Evolutionary conservation across 2,797 vertebrate genomes (phyloP).

Genomic region (Pempheris klunzingeri): DNA sequence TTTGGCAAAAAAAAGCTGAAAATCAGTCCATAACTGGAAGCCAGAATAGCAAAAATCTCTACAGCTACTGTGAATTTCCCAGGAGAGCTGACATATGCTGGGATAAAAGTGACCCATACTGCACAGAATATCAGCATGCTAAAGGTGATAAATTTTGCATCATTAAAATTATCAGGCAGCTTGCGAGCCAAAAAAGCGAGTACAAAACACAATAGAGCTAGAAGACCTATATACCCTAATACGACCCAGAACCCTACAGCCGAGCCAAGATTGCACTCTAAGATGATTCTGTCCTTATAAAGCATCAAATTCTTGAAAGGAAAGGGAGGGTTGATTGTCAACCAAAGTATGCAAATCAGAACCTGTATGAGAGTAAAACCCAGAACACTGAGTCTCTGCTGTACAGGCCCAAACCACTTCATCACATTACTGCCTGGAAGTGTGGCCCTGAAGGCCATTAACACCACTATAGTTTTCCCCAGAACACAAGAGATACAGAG

Average conservation of each 20-base stretch:
- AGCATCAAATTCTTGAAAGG: conserved; percentile 72
- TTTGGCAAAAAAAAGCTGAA: conserved; percentile 84
- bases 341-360: conserved; percentile 80
- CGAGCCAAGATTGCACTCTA: conserved; percentile 79
- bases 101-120: conserved; percentile 84
- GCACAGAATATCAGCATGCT: conserved; percentile 86
- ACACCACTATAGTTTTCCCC: conserved; percentile 84
- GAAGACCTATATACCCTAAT: conserved; percentile 80
- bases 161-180: conserved; percentile 83
- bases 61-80: conserved; percentile 84
- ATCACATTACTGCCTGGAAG: conserved; percentile 82
- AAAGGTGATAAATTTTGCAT: conserved; percentile 84
- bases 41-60: conserved; percentile 84
- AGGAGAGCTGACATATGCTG: conserved; percentile 84
- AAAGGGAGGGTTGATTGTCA: conserved; percentile 78
- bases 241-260: conserved; percentile 79
- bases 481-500: conserved; percentile 85
- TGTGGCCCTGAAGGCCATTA: conserved; percentile 83
- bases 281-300: conserved; percentile 78
- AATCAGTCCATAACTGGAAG: conserved; percentile 81
- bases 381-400: conserved; percentile 82
- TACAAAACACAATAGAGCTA: conserved; percentile 77
- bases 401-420: conserved; percentile 84
- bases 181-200: conserved; percentile 82
- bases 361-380: conserved; percentile 79